Percentiles rank a stretch among this genome's conserved stretches.
phyloP scores from a whole-genome alignment of 2,113 vertebrate species.

The Pseudolaguvia tuberculata region DNA sequence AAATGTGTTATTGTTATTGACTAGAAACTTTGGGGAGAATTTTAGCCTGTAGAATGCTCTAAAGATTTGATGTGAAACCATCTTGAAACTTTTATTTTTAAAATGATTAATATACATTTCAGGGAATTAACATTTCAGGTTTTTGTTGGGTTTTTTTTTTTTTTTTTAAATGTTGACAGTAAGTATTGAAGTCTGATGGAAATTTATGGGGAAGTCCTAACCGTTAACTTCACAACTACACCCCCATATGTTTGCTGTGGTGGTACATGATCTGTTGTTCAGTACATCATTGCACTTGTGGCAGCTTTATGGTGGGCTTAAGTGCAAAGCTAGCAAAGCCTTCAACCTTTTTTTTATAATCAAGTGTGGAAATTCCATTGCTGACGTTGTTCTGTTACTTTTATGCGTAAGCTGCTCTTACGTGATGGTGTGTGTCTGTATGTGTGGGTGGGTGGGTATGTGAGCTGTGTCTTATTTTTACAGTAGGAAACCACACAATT shows the following conservation, averaged over 20 bases:
- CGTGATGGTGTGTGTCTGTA: not conserved
- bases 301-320: slow-evolving; percentile 39
- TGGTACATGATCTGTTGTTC: slow-evolving; percentile 2
- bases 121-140: slow-evolving; percentile 1
- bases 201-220: slow-evolving; percentile 31
- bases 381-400: not conserved
- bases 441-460: no score
- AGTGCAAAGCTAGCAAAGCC: slow-evolving; percentile 11
- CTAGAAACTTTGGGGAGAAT: not conserved
- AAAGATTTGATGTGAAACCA: not conserved
- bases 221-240: slow-evolving; percentile 17
- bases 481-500: slow-evolving; percentile 17
- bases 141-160: not conserved
- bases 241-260: slow-evolving; percentile 28
- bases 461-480: slow-evolving; percentile 19
- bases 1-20: not conserved
- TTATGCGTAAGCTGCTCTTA: not conserved
- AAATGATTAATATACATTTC: not conserved
- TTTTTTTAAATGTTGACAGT: slow-evolving; percentile 8
- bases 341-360: slow-evolving; percentile 16
- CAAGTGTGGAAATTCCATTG: slow-evolving; percentile 44
- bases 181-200: slow-evolving; percentile 23
- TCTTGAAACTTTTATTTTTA: not conserved
- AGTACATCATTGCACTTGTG: not conserved
- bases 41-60: not conserved